These are phyloP conservation scores for Masnerella sp. DNA, from an alignment of 2,888 invertebrate genomes.

Conservation along the genomic window DNA sequence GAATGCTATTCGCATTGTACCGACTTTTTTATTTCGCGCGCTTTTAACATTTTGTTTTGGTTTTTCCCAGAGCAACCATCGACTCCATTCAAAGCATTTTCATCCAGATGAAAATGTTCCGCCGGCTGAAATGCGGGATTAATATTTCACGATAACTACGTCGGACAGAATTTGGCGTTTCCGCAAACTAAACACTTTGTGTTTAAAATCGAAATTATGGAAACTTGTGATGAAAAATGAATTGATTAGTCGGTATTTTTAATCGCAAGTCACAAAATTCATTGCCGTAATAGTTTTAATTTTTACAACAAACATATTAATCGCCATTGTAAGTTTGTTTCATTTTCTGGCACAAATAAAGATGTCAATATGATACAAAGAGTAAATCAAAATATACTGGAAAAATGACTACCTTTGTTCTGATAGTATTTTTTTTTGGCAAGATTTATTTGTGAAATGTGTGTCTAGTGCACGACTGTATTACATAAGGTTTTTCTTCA, in stretches of 20 bases:
- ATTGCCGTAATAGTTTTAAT: too few relatives aligned
- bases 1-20: neutral
- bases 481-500: constrained; percentile 47
- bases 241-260: constrained; percentile 39
- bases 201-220: constrained; percentile 32
- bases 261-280: neutral
- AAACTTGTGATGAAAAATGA: constrained; percentile 50
- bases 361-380: too few relatives aligned
- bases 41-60: constrained; percentile 24
- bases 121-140: constrained; percentile 39
- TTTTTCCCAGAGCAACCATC: constrained; percentile 23
- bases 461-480: too few relatives aligned
- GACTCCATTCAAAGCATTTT: constrained; percentile 28
- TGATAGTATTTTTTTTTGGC: too few relatives aligned
- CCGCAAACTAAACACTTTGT: constrained; percentile 48
- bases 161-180: constrained; percentile 49
- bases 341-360: too few relatives aligned
- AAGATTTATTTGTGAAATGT: too few relatives aligned
- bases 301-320: too few relatives aligned
- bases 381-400: too few relatives aligned
- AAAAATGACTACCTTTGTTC: too few relatives aligned
- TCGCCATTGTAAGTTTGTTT: too few relatives aligned
- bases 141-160: constrained; percentile 50
- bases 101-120: constrained; percentile 23
- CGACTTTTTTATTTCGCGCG: constrained; percentile 18